A percentile compares a stretch with the other conserved stretches of the same genome.
These are phyloP conservation scores for Poecilia latipinna DNA, from an alignment of 2,113 vertebrate genomes.

Conservation along the genomic window DNA sequence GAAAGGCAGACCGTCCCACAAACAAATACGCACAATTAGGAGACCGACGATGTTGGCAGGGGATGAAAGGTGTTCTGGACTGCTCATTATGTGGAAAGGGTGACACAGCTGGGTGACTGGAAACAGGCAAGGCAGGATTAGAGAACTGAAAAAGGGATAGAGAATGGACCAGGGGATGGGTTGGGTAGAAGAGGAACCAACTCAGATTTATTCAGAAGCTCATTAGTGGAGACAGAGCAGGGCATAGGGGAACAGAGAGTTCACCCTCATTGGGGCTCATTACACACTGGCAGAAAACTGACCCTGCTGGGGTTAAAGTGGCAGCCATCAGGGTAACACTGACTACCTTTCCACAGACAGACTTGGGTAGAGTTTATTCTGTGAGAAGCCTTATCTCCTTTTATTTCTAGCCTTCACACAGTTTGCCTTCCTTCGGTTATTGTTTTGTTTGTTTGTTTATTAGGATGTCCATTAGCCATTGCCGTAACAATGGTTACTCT, in stretches of 20 bases:
- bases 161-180: slow-evolving; percentile 43
- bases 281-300: slow-evolving; percentile 72
- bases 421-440: slow-evolving; percentile 21
- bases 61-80: slow-evolving; percentile 63
- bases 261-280: slow-evolving; percentile 77
- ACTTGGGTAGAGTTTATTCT: slow-evolving; percentile 40
- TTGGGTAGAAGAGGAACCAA: slow-evolving; percentile 38
- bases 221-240: slow-evolving; percentile 76
- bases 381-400: slow-evolving; percentile 17
- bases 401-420: neutral
- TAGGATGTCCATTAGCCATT: too few relatives aligned
- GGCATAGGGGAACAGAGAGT: slow-evolving; percentile 68
- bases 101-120: slow-evolving; percentile 61
- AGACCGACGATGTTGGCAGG: slow-evolving; percentile 36
- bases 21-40: slow-evolving; percentile 77
- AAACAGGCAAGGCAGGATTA: slow-evolving; percentile 35
- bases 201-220: slow-evolving; percentile 77
- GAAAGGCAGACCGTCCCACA: slow-evolving; percentile 42
- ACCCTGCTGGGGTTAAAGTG: slow-evolving; percentile 69
- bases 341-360: slow-evolving; percentile 64
- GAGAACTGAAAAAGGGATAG: slow-evolving; percentile 36
- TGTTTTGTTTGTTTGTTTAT: slow-evolving; percentile 1
- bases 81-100: slow-evolving; percentile 71
- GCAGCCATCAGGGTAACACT: slow-evolving; percentile 71
- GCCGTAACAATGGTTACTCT: too few relatives aligned